These are phyloP conservation scores for Prunella fulvescens DNA, from an alignment of 2,113 vertebrate genomes.

Conservation along the genomic window DNA sequence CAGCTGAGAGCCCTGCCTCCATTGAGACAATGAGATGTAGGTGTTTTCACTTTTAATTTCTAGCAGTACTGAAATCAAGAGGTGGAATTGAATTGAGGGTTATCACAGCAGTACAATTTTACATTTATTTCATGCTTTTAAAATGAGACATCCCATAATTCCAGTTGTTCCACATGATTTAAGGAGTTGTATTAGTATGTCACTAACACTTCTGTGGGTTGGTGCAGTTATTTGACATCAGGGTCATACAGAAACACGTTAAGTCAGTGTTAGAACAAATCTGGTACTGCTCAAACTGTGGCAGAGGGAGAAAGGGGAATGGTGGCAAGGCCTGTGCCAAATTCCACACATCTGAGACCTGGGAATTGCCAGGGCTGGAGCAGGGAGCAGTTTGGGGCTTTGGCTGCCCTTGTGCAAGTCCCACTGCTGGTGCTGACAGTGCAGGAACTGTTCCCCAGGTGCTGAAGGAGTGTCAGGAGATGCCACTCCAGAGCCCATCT, in stretches of 20 bases:
- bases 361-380: background rate
- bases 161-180: background rate
- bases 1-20: conserved; percentile 55
- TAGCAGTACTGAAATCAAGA: background rate
- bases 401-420: background rate
- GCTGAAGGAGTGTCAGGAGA: conserved; percentile 37
- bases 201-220: background rate
- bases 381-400: background rate
- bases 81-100: background rate
- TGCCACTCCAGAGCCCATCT: conserved; percentile 1
- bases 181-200: background rate
- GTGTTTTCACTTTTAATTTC: conserved; percentile 34
- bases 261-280: background rate
- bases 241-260: background rate
- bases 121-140: background rate
- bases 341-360: background rate
- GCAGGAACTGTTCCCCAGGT: conserved; percentile 50
- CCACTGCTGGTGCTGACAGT: background rate
- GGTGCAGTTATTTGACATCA: background rate
- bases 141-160: background rate
- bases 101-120: background rate
- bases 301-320: background rate
- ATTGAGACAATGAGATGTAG: conserved; percentile 86
- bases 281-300: background rate
- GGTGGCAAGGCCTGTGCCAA: background rate